A percentile compares a stretch with the other conserved stretches of the same genome.
Conservation (phyloP, 2,888 invertebrate species). For the Ichneumon xanthorius region DNA sequence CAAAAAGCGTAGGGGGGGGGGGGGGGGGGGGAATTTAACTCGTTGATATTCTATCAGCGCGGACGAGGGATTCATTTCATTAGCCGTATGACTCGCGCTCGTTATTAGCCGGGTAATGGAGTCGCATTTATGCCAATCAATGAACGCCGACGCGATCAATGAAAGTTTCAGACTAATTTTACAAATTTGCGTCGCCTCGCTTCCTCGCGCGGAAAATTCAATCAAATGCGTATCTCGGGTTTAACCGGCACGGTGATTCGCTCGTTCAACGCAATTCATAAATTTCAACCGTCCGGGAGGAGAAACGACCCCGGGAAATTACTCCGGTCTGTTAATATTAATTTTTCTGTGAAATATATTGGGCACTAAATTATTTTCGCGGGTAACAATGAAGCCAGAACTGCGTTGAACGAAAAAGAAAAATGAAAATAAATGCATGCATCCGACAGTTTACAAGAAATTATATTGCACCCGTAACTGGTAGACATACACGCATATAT, state of each 20-base stretch:
- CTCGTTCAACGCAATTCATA: background rate
- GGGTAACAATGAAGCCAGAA: constrained; percentile 57
- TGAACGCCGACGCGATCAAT: background rate
- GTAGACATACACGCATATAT: background rate
- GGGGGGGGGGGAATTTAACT: background rate
- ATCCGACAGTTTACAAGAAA: constrained; percentile 66
- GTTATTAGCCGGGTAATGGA: background rate
- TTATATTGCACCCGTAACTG: constrained; percentile 54
- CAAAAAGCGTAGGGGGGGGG: background rate
- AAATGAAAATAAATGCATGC: constrained; percentile 51
- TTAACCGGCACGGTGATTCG: background rate
- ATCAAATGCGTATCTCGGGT: background rate
- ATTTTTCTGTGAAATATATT: constrained; percentile 8
- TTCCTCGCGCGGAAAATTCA: background rate
- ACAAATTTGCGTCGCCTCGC: background rate
- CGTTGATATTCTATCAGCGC: constrained; percentile 60
- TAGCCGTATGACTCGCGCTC: background rate
- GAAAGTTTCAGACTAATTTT: constrained; percentile 1
- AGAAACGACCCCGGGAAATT: background rate
- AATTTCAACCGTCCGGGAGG: background rate
- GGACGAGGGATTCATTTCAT: constrained; percentile 22
- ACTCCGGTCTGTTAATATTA: background rate
- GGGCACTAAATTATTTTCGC: constrained; percentile 59
- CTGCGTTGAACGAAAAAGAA: constrained; percentile 31
- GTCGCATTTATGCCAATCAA: background rate